Conservation (phyloP, 1,140 invertebrate genomes). For the Drosophila lacertosa region DNA sequence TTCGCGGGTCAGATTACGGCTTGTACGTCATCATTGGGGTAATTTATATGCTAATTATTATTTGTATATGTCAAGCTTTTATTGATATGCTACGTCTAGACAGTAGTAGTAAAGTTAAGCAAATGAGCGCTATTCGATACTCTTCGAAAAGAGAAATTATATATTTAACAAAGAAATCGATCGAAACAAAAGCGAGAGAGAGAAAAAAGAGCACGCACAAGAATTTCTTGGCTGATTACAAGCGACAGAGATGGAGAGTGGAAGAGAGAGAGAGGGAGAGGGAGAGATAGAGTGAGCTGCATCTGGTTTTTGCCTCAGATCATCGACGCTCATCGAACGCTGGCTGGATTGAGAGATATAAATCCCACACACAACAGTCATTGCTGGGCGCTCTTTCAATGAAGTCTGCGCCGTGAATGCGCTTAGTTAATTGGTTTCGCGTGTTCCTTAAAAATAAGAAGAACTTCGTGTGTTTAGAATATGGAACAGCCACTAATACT, state of each 20-base stretch:
- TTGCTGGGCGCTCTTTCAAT: conserved; percentile 34
- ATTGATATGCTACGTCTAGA: no score
- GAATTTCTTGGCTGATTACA: not conserved
- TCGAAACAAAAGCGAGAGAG: conserved; percentile 2
- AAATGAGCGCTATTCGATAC: not conserved
- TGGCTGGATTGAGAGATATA: conserved; percentile 2
- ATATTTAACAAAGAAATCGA: not conserved
- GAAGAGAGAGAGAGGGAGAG: not conserved
- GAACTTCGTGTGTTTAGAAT: not conserved
- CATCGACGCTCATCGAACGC: conserved; percentile 14
- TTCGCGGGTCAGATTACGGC: not conserved
- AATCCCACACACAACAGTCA: conserved; percentile 39
- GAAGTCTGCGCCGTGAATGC: conserved; percentile 27
- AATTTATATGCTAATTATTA: conserved; percentile 36
- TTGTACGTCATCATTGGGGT: conserved; percentile 23
- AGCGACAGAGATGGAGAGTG: not conserved
- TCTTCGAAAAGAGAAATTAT: conserved; percentile 2
- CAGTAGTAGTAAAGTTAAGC: no score
- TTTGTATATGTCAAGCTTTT: conserved; percentile 29
- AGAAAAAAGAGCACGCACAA: not conserved
- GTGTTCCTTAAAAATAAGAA: not conserved
- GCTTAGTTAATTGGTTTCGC: conserved; percentile 5
- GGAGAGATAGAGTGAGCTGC: not conserved
- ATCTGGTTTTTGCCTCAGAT: conserved; percentile 13
- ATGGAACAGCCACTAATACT: conserved; percentile 13